Conservation (phyloP, 23 tunicate genomes). For the Phallusia fumigata region DNA sequence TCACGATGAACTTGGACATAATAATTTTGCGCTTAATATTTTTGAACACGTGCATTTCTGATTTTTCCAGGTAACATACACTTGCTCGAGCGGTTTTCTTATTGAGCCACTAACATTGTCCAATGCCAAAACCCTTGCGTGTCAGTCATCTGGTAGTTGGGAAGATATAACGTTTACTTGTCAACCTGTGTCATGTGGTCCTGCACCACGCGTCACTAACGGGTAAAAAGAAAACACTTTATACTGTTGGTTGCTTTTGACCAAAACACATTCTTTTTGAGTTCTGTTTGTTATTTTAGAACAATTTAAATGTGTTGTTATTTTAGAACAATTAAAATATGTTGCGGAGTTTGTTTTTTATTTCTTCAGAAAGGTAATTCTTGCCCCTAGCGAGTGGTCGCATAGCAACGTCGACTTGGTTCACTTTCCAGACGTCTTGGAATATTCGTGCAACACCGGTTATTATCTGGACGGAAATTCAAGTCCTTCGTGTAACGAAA, state of each 20-base stretch:
- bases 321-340: background rate
- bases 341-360: background rate
- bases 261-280: background rate
- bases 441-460: conserved; percentile 46
- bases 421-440: conserved; percentile 34
- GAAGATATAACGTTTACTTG: conserved; percentile 38
- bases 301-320: background rate
- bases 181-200: conserved; percentile 49
- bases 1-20: background rate
- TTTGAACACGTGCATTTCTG: too few relatives aligned
- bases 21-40: background rate
- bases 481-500: conserved; percentile 1
- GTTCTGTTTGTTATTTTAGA: background rate
- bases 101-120: conserved; percentile 17
- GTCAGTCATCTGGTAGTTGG: conserved; percentile 65
- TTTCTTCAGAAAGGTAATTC: background rate
- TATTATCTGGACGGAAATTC: conserved; percentile 20
- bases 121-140: conserved; percentile 12
- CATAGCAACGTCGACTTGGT: conserved; percentile 22
- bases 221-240: conserved; percentile 30
- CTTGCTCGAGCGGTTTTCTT: conserved; percentile 37
- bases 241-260: too few relatives aligned
- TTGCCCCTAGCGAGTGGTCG: conserved; percentile 2
- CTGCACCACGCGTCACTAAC: conserved; percentile 22
- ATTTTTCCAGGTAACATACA: conserved; percentile 41